Evolutionary conservation across 2,113 vertebrate genomes (phyloP).

Genomic region (Perca flavescens): DNA sequence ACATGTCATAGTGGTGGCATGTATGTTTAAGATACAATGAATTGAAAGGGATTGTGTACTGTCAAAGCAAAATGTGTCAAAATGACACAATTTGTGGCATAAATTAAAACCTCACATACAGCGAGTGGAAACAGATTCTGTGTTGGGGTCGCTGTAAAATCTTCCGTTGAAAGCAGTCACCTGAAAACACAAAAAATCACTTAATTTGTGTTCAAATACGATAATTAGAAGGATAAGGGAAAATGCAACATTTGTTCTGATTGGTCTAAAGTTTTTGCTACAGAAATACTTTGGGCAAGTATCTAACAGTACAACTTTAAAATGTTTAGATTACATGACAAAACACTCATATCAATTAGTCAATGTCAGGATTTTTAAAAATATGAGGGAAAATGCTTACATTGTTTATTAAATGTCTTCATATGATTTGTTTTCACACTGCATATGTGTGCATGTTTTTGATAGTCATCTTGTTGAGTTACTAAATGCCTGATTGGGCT

Average conservation of each 20-base stretch:
- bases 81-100: neutral
- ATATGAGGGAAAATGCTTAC: neutral
- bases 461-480: neutral
- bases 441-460: neutral
- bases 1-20: neutral
- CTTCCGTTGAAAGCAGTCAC: neutral
- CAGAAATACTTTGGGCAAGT: too few species aligned
- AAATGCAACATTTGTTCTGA: too few species aligned
- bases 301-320: too few species aligned
- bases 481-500: neutral
- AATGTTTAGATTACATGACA: too few species aligned
- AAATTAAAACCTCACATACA: conserved; percentile 58
- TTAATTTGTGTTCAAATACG: neutral
- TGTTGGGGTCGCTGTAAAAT: fast-evolving
- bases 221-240: too few species aligned
- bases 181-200: conserved; percentile 42
- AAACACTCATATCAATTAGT: too few species aligned
- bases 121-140: fast-evolving
- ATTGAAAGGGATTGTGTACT: neutral
- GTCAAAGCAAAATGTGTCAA: neutral
- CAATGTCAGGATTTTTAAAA: neutral
- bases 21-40: neutral
- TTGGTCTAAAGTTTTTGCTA: too few species aligned
- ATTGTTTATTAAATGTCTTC: too few species aligned
- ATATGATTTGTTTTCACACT: neutral